Conservation (phyloP, 1,140 invertebrate species). For the Apis mellifera region Amel_HAv3.1 CM009941.2:10556001-10556500, state of each 20-base stretch:
- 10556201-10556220: conserved; percentile 42
- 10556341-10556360: conserved; percentile 15
- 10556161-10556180: conserved; percentile 44
- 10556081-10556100: background rate
- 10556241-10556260: conserved; percentile 18
- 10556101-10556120: background rate
- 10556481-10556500: conserved; percentile 2
- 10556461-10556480: background rate
- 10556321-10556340: conserved; percentile 11
- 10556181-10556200: conserved; percentile 38
- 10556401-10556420: conserved; percentile 1
- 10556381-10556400: background rate
- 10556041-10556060: conserved; percentile 23
- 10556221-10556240: conserved; percentile 42
- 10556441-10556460: background rate
- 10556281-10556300: conserved; percentile 11
- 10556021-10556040: background rate
- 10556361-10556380: conserved; percentile 25
- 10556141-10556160: conserved; percentile 39
- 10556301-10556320: conserved; percentile 19
- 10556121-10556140: conserved; percentile 27
- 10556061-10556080: conserved; percentile 27
- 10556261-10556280: conserved; percentile 12
- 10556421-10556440: conserved; percentile 3
- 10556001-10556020: conserved; percentile 23